Percentiles rank a stretch among this genome's conserved stretches.
Evolutionary conservation across 2,797 vertebrate genomes (phyloP).

Genomic region (Lophotriccus pileatus): DNA sequence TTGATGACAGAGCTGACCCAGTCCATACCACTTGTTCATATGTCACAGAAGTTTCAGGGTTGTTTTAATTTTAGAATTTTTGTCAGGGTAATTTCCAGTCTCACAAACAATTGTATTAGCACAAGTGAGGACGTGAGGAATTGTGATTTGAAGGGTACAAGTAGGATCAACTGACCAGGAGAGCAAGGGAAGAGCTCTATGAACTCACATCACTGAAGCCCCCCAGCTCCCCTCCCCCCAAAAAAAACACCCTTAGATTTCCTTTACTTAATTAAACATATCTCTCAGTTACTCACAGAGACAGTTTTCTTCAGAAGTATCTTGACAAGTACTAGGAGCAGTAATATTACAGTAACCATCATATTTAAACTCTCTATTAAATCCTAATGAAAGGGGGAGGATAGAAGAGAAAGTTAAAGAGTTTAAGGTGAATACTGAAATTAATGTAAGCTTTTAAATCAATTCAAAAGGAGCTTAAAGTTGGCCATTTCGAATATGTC

Average conservation of each 20-base stretch:
- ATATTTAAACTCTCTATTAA: background rate
- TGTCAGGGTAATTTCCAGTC: background rate
- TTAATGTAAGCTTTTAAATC: background rate
- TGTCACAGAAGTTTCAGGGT: background rate
- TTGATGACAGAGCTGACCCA: background rate
- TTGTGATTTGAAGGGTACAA: background rate
- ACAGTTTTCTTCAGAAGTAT: background rate
- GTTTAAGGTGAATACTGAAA: background rate
- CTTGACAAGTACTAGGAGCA: background rate
- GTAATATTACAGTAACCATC: background rate
- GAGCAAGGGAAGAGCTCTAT: background rate
- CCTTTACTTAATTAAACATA: background rate
- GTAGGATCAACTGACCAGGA: background rate
- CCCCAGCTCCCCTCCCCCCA: too few relatives aligned
- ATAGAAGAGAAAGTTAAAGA: background rate
- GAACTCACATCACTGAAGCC: background rate
- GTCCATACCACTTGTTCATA: fast-evolving
- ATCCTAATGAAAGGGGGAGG: background rate
- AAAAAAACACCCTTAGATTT: background rate
- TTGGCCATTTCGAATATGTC: background rate
- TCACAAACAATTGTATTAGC: background rate
- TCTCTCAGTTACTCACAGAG: background rate
- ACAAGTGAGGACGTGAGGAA: background rate
- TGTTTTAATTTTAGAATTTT: background rate
- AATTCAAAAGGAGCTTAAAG: background rate